Evolutionary conservation across 2,113 vertebrate species (phyloP).

Genomic region (Barnardius zonarius): DNA sequence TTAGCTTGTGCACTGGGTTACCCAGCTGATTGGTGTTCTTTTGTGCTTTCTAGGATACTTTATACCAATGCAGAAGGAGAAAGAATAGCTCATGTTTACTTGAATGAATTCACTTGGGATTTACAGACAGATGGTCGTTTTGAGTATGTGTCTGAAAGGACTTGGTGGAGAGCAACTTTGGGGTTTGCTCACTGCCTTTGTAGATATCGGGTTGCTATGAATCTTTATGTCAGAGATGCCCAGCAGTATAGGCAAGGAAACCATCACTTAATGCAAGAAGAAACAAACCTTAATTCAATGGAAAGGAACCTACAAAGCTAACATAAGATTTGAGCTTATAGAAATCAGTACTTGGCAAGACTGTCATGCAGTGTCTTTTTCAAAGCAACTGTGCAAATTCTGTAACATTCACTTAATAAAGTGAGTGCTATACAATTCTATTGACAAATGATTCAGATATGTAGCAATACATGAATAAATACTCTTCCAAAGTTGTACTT

Average conservation of each 20-base stretch:
- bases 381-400: not conserved
- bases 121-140: accelerated
- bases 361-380: not conserved
- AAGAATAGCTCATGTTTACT: not conserved
- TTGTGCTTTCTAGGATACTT: not conserved
- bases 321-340: not conserved
- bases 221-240: not conserved
- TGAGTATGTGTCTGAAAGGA: not conserved
- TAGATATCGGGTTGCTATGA: not conserved
- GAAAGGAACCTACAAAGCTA: not conserved
- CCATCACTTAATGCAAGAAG: not conserved
- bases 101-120: not conserved
- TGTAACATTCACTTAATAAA: not conserved
- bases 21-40: not conserved
- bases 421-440: not conserved
- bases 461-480: not conserved
- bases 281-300: not conserved
- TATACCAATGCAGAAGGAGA: not conserved
- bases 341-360: not conserved
- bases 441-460: not conserved
- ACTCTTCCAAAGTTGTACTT: not conserved
- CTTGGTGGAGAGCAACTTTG: not conserved
- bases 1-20: not conserved
- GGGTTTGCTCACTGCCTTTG: not conserved
- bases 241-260: not conserved